phyloP scores from a whole-genome alignment of 2,888 invertebrate species.

The Scaptodrosophila latifasciaeformis region DNA sequence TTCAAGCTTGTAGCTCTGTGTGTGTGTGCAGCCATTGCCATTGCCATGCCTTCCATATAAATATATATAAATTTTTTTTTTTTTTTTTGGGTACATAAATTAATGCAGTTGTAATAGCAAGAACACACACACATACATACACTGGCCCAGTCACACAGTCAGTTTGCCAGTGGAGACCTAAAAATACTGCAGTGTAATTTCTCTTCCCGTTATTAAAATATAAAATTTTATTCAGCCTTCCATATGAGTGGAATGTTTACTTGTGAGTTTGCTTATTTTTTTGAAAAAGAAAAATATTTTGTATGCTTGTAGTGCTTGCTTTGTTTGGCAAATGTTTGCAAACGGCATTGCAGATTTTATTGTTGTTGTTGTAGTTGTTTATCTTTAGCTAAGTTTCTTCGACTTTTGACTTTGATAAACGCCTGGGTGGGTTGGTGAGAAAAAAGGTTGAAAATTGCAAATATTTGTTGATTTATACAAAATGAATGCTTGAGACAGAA shows the following conservation, averaged over 20 bases:
- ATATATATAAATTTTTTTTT: conserved; percentile 18
- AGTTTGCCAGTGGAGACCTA: conserved; percentile 8
- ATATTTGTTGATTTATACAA: no score
- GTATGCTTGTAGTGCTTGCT: conserved; percentile 1
- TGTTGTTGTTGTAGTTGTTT: no score
- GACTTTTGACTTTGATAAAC: no score
- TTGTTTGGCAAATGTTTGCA: conserved; percentile 5
- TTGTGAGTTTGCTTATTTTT: conserved; percentile 19
- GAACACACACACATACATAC: conserved; percentile 22
- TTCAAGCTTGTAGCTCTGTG: conserved; percentile 17
- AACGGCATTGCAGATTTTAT: neutral
- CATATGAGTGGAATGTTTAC: conserved; percentile 22
- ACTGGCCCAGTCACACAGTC: neutral
- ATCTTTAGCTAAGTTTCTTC: no score
- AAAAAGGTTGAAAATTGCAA: no score
- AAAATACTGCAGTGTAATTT: conserved; percentile 59
- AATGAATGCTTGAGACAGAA: no score
- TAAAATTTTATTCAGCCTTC: conserved; percentile 39
- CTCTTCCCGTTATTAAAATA: conserved; percentile 61
- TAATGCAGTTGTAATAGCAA: conserved; percentile 53
- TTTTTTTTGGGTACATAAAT: conserved; percentile 63
- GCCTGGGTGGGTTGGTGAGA: no score
- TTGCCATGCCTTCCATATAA: conserved; percentile 12
- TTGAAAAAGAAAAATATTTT: no score
- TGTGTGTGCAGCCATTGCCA: conserved; percentile 21